Evolutionary conservation across 2,888 invertebrate species (phyloP).

Genomic region (Linnaemya vulpina): DNA sequence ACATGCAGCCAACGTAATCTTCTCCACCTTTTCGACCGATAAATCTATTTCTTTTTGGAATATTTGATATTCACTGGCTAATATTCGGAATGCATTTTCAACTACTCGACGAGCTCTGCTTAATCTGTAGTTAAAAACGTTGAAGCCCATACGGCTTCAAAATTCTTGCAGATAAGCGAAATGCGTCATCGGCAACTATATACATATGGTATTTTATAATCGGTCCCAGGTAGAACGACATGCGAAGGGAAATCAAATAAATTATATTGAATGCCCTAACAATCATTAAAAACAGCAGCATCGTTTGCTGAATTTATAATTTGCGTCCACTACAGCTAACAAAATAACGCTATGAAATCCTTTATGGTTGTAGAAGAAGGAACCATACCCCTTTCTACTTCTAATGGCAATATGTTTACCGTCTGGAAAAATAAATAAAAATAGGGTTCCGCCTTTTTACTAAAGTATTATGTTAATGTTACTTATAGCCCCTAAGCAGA

Average conservation of each 20-base stretch:
- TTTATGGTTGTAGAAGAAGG: neutral
- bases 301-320: neutral
- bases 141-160: neutral
- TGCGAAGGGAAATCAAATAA: neutral
- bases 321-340: neutral
- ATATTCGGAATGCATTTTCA: neutral
- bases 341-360: neutral
- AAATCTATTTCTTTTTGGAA: neutral
- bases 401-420: too few species aligned
- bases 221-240: neutral
- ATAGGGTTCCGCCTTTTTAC: too few species aligned
- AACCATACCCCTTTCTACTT: neutral
- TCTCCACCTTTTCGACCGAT: neutral
- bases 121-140: constrained; percentile 9
- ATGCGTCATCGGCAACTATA: neutral
- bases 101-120: neutral
- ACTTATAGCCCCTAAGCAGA: neutral
- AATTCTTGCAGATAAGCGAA: too few species aligned
- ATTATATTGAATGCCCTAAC: too few species aligned
- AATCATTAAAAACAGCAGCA: too few species aligned
- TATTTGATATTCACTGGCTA: neutral
- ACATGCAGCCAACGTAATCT: neutral
- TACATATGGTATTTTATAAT: neutral
- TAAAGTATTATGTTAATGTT: neutral
- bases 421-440: too few species aligned